These are phyloP conservation scores for Momotus momota DNA, from an alignment of 2,797 vertebrate species.

Conservation along the genomic window DNA sequence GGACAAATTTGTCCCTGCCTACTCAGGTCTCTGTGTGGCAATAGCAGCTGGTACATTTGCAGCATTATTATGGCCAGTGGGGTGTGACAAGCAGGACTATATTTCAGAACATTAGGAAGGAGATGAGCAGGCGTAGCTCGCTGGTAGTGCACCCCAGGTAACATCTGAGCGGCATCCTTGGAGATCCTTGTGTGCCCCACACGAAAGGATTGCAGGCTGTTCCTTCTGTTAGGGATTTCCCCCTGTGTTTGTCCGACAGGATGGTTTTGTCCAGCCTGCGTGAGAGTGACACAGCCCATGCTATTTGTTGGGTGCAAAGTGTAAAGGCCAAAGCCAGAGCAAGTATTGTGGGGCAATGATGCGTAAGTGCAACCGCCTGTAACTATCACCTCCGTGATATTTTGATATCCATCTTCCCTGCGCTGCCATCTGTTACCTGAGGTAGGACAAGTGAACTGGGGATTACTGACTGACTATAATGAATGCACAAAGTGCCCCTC, in stretches of 20 bases:
- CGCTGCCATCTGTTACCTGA: not conserved
- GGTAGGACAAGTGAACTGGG: not conserved
- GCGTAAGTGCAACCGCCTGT: not conserved
- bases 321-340: not conserved
- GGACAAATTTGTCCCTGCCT: not conserved
- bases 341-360: rapidly evolving
- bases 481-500: not conserved
- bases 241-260: not conserved
- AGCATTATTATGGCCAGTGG: not conserved
- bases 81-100: not conserved
- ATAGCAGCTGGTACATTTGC: not conserved
- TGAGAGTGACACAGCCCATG: rapidly evolving
- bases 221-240: not conserved
- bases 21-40: not conserved
- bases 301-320: not conserved
- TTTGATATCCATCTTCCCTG: not conserved
- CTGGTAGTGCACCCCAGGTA: not conserved
- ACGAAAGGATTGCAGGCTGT: not conserved
- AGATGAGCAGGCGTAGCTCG: not conserved
- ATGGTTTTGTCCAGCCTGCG: rapidly evolving
- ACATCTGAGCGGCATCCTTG: not conserved
- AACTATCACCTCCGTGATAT: not conserved
- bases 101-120: not conserved
- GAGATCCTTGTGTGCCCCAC: not conserved
- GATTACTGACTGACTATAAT: not conserved